These are phyloP conservation scores for Rana temporaria DNA, from an alignment of 2,113 vertebrate genomes.

Conservation along the genomic window DNA sequence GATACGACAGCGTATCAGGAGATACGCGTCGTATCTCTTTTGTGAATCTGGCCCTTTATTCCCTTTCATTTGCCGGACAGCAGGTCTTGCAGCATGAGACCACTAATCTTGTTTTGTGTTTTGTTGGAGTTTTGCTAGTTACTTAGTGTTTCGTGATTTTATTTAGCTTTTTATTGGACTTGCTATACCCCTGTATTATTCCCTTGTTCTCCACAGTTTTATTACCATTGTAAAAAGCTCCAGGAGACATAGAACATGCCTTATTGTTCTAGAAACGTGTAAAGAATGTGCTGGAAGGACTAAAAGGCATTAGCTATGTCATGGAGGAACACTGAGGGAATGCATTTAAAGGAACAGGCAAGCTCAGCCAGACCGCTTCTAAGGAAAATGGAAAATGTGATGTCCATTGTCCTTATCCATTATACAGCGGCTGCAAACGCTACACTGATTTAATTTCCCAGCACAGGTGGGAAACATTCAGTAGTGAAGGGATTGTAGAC, in stretches of 20 bases:
- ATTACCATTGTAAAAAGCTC: constrained; percentile 51
- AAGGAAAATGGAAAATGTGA: constrained; percentile 1
- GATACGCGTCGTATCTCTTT: no score
- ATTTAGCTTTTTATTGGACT: constrained; percentile 42
- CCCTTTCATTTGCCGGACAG: constrained; percentile 40
- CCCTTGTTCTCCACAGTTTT: constrained; percentile 43
- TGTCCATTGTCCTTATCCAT: constrained; percentile 25
- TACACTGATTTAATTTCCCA: constrained; percentile 4
- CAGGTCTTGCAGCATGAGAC: constrained; percentile 28
- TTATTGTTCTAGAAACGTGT: constrained; percentile 48
- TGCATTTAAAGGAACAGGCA: neutral
- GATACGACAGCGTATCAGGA: no score
- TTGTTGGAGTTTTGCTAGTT: constrained; percentile 43
- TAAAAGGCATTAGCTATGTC: constrained; percentile 11
- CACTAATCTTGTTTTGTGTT: constrained; percentile 49
- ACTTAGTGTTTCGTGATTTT: constrained; percentile 50
- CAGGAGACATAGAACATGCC: constrained; percentile 42
- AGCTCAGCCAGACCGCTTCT: neutral
- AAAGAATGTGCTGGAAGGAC: constrained; percentile 19
- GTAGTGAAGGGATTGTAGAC: no score
- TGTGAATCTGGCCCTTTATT: no score
- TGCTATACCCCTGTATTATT: constrained; percentile 24
- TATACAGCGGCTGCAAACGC: neutral
- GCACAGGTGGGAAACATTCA: neutral
- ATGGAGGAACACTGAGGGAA: constrained; percentile 1